Evolutionary conservation across 2,888 invertebrate species (phyloP), one percentile per base, ranked within the genome.

Genomic region (Andricus curvator): DNA sequence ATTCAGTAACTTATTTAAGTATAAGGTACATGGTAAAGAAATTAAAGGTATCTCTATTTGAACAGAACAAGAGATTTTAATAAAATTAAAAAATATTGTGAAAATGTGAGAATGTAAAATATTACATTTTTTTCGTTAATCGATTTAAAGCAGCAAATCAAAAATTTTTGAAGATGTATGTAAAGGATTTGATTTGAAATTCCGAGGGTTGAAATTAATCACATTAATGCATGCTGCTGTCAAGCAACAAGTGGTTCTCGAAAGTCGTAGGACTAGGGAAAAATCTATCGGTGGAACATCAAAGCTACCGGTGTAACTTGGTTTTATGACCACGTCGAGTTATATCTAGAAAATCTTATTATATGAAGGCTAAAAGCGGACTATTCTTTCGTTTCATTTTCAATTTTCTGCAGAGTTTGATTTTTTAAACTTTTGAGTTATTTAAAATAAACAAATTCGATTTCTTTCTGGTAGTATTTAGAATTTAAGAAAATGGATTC

Each of bases 231-330:
- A 74, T 74, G 33, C 74, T 68, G 29, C 70, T 70, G 48, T 70
- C 70, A 48, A 51, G 74, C 74, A 74, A 74, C 74, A 74, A 74
- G 74, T 74, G 74, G 74, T 74, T 68, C 70, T 68, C 51, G n/a
- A 74, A 74, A 74, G 74, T 51, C n/a, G 74, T 74, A 74, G 56
- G 56, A 56, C 56, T 56, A 56, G 56, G 56, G 74, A 74, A 74
- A 74, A 74, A 74, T 74, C 74, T 74, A 74, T 74, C 74, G 74
- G 11, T 51, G 51, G 33, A 74, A 56, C 70, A 70, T 70, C 29
- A 70, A 70, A 70, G 70, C 70, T 56, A 74, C 74, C 33, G 48
- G 56, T 74, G 74, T n/a, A 56, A 56, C 20, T 9, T 56, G 3
- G 3, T 56, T 56, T 56, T 56, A 56, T 56, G 56, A 56, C 56